phyloP scores from a whole-genome alignment of 2,113 vertebrate genomes.

The Corydoras sp. region DNA sequence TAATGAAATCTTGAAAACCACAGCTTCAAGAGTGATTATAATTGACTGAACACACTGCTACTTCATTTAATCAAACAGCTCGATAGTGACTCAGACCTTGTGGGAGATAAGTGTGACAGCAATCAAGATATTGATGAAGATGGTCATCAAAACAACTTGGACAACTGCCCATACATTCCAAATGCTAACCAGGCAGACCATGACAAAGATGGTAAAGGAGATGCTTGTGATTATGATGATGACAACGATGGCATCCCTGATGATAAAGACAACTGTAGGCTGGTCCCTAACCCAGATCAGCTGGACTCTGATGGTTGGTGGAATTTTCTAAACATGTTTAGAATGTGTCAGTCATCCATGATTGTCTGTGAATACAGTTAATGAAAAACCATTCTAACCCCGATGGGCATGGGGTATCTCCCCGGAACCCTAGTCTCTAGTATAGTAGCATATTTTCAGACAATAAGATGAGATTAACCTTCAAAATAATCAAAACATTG shows the following conservation, averaged over 20 bases:
- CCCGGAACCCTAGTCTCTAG: too few relatives aligned
- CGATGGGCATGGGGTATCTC: too few relatives aligned
- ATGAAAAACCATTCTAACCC: too few relatives aligned
- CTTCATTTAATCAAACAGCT: constrained; percentile 59
- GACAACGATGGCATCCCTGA: constrained; percentile 97
- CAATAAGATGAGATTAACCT: too few relatives aligned
- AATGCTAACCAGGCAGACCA: constrained; percentile 97
- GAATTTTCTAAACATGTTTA: not conserved
- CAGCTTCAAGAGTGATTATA: not conserved
- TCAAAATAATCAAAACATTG: too few relatives aligned
- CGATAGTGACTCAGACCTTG: constrained; percentile 88
- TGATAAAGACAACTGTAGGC: constrained; percentile 92
- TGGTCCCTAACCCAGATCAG: constrained; percentile 89
- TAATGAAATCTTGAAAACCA: constrained; percentile 8
- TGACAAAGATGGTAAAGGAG: constrained; percentile 95
- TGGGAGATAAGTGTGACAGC: constrained; percentile 92
- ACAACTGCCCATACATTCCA: constrained; percentile 96
- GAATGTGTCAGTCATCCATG: too few relatives aligned
- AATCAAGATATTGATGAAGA: constrained; percentile 99
- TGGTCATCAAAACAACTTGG: constrained; percentile 97
- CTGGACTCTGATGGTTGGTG: constrained; percentile 85
- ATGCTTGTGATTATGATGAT: constrained; percentile 93
- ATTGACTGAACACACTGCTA: constrained; percentile 1
- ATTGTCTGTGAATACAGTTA: too few relatives aligned
- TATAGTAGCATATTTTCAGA: too few relatives aligned